These are phyloP conservation scores for Rhadina sibilatrix DNA, from an alignment of 2,113 vertebrate species.

Conservation along the genomic window DNA sequence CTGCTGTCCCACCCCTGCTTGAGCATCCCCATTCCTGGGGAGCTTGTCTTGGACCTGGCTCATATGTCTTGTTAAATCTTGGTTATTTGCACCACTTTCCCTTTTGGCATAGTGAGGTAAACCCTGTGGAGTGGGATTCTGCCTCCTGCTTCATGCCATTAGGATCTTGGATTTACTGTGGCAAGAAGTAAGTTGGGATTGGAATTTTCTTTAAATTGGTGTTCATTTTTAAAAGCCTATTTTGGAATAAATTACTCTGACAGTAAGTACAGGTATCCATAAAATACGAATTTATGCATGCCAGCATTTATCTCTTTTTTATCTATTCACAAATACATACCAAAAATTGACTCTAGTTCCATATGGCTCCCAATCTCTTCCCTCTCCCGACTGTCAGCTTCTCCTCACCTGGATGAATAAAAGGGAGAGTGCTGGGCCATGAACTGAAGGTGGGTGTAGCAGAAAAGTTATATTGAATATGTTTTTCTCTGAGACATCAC, in stretches of 20 bases:
- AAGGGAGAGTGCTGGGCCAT: neutral
- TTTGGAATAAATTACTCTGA: neutral
- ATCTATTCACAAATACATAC: slow-evolving; percentile 32
- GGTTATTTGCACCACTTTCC: neutral
- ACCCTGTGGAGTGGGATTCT: neutral
- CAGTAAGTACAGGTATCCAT: neutral
- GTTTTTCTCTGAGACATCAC: neutral
- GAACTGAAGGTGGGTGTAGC: neutral
- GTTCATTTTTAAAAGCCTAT: neutral
- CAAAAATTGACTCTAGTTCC: neutral
- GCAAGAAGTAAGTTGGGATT: neutral
- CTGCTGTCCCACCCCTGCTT: neutral
- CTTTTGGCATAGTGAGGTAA: neutral
- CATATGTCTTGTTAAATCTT: too few species aligned
- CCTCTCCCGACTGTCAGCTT: neutral
- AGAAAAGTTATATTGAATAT: neutral
- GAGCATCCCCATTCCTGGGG: accelerated
- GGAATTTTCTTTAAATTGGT: neutral
- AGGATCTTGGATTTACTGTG: neutral
- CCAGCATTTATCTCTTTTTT: slow-evolving; percentile 23
- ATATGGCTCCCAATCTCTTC: slow-evolving; percentile 29
- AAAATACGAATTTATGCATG: slow-evolving; percentile 47
- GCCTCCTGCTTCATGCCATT: neutral
- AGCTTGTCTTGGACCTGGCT: neutral
- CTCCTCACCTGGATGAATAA: slow-evolving; percentile 12